phyloP scores from a whole-genome alignment of 2,797 vertebrate species.

The Cheirogaleus major region DNA sequence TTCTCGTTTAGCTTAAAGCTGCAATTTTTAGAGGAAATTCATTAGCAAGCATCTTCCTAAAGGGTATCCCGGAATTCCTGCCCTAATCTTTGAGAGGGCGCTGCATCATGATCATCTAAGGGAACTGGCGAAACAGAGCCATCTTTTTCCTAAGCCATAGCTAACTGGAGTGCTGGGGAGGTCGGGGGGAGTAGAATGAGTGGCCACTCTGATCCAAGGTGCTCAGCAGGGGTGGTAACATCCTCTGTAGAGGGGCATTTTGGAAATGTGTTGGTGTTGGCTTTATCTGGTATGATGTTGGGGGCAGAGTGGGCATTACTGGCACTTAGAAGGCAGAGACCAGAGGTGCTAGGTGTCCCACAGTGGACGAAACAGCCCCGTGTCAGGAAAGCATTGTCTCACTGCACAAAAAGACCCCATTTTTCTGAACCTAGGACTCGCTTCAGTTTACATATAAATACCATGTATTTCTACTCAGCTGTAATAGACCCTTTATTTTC shows the following conservation, averaged over 20 bases:
- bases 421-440: not conserved
- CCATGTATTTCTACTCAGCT: not conserved
- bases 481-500: not conserved
- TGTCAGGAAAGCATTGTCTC: not conserved
- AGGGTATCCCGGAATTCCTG: not conserved
- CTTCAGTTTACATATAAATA: not conserved
- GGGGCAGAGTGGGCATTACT: not conserved
- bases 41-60: not conserved
- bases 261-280: not conserved
- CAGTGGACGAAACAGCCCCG: accelerated
- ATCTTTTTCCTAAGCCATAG: not conserved
- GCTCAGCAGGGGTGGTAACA: not conserved
- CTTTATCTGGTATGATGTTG: not conserved
- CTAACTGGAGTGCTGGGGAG: not conserved
- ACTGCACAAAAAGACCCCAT: accelerated
- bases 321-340: not conserved
- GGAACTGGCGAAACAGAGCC: not conserved
- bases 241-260: not conserved
- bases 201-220: not conserved
- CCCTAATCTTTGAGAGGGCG: not conserved
- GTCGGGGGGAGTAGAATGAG: not conserved
- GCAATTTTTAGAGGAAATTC: not conserved
- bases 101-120: not conserved
- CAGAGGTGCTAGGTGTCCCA: not conserved
- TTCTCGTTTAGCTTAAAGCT: not conserved